phyloP scores from a whole-genome alignment of 2,113 vertebrate genomes.

The Xiphophorus hellerii region DNA sequence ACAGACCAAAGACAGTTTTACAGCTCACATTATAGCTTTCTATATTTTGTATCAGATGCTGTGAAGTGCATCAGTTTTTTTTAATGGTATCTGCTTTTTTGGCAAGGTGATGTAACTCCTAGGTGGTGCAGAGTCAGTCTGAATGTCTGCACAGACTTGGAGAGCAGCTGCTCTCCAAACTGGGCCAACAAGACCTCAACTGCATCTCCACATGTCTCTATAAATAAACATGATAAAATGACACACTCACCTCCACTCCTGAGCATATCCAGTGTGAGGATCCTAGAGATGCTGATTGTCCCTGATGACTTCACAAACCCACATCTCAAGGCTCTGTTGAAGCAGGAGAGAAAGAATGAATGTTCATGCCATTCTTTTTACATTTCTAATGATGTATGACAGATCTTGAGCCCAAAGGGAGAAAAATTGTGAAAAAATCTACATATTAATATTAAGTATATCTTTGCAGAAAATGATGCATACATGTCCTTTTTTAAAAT shows the following conservation, averaged over 20 bases:
- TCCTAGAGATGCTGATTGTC: conserved; percentile 53
- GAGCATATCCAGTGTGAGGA: conserved; percentile 49
- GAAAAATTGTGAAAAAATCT: not conserved
- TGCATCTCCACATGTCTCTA: conserved; percentile 73
- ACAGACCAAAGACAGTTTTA: conserved; percentile 40
- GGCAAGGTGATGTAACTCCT: conserved; percentile 6
- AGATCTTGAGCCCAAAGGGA: not conserved
- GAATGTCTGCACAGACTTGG: conserved; percentile 41
- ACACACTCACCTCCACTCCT: conserved; percentile 72
- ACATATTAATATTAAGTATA: not conserved
- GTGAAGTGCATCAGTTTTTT: not conserved
- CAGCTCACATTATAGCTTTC: conserved; percentile 6
- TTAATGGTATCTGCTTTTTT: not conserved
- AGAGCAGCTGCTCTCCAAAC: conserved; percentile 75
- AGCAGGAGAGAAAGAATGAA: conserved; percentile 13
- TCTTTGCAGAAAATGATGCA: not conserved
- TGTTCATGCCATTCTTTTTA: not conserved
- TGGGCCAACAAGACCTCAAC: conserved; percentile 72
- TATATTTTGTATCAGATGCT: conserved; percentile 10
- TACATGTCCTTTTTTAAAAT: conserved; percentile 9
- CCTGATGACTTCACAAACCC: conserved; percentile 14
- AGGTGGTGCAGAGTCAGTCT: conserved; percentile 33
- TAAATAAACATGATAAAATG: conserved; percentile 79
- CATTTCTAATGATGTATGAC: not conserved
- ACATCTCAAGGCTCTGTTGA: conserved; percentile 17